A percentile compares a stretch with the other conserved stretches of the same genome.
Evolutionary conservation across 2,797 vertebrate species (phyloP).

Genomic region (Champsocephalus esox): DNA sequence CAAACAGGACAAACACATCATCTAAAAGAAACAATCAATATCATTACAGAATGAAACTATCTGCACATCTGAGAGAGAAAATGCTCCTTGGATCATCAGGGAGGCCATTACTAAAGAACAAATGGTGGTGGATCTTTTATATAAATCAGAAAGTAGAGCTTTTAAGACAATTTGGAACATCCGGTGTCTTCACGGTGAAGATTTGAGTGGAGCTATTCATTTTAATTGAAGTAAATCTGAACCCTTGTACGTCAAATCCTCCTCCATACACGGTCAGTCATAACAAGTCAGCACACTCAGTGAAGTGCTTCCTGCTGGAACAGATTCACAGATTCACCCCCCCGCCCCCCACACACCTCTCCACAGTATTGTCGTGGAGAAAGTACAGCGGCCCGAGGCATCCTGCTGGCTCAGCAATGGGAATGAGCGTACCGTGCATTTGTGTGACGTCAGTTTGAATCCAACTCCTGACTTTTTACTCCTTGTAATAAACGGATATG

Average conservation of each 20-base stretch:
- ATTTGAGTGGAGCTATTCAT: conserved; percentile 38
- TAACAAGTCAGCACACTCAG: conserved; percentile 61
- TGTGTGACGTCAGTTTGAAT: conserved; percentile 54
- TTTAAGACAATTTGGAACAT: conserved; percentile 43
- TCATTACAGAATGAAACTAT: not conserved
- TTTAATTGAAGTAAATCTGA: conserved; percentile 63
- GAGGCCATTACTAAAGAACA: conserved; percentile 1
- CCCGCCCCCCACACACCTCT: conserved; percentile 12
- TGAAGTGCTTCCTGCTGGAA: conserved; percentile 71
- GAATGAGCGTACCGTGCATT: conserved; percentile 48
- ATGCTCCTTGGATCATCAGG: not conserved
- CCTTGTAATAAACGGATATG: conserved; percentile 14
- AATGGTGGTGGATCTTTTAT: conserved; percentile 10
- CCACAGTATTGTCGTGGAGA: conserved; percentile 56
- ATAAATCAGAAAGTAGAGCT: conserved; percentile 23
- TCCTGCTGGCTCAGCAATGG: conserved; percentile 64
- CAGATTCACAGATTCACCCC: conserved; percentile 8
- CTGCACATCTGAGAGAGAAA: conserved; percentile 1
- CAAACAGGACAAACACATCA: not conserved
- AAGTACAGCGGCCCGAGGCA: conserved; percentile 58
- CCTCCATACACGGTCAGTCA: conserved; percentile 45
- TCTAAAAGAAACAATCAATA: not conserved
- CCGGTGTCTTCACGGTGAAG: conserved; percentile 20
- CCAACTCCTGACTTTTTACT: conserved; percentile 40
- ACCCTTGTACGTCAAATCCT: conserved; percentile 53